Evolutionary conservation across 2,113 vertebrate genomes (phyloP), one percentile per base, ranked within the genome.

Genomic region (Ciconia boyciana): DNA sequence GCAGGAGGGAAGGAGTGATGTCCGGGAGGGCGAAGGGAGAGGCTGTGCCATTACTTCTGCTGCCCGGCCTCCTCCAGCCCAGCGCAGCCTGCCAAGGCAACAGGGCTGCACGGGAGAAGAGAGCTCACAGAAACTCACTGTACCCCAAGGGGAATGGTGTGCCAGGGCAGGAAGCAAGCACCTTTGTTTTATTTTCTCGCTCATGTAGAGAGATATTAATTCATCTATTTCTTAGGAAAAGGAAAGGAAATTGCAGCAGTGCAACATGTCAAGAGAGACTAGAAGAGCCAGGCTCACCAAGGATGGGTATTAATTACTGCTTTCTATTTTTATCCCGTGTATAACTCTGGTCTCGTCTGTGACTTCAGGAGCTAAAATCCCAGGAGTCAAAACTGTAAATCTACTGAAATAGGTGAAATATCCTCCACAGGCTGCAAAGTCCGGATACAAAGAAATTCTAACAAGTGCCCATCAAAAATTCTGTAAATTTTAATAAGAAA

Each of bases 221-320:
- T 78, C 16, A 74, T 54, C 71, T 77, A 0, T 64, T 96, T 71
- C 75, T 60, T 51, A 65, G 20, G 51, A 86, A 80, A 79, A 84
- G 49, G 58, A 88, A 71, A 92, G 89, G 87, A 94, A 94, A 95
- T 90, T 90, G 83, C 64, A 92, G 65, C 92, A 86, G 60, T 49
- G 89, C 85, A 94, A 69, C 46, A 66, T 26, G n/a, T 83, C 75
- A 88, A 51, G 46, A 93, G 70, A 93, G 62, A 57, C 9, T 32
- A 62, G 76, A 34, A 86, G 51, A 75, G 80, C 46, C 61, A 93
- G 89, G 76, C 91, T 76, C 62, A 29, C 58, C 0, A 6, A 93
- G 85, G 36, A 88, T 65, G 68, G 52, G 57, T 91, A 94, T 96
- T 96, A 97, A 96, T 97, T 96, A 94, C 89, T n/a, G 32, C 60